Evolutionary conservation across 2,888 invertebrate species (phyloP), one percentile per base, ranked within the genome.

Genomic region (Malthinus flaveolus): DNA sequence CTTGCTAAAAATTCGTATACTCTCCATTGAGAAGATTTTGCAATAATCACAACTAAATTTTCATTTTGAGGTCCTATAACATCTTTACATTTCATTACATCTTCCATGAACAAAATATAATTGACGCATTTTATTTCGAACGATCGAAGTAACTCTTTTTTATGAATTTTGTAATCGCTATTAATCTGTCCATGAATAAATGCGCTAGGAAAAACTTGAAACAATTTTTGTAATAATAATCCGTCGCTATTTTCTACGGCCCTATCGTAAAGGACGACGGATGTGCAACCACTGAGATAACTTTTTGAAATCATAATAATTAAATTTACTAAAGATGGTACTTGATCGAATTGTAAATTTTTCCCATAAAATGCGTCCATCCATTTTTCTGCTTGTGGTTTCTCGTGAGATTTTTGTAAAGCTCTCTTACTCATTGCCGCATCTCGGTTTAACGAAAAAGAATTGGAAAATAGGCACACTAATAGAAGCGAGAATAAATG

Each of bases 21-120:
- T 23, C 86, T 85, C 90, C 90, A 91, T 68, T 89, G 88, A 0
- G 89, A 86, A 1, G 89, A 89, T 66, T 85, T 81, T 0, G 90
- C 84, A 0, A 90, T 80, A 1, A 91, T 74, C 0, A 91, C 79
- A 0, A 91, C 85, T 71, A 85, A 86, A 64, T 83, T 85, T 0
- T 80, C 76, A 1, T 82, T 82, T 71, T 89, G 87, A 50, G 85
- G 82, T 0, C 86, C 86, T 47, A 90, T 76, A 32, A 89, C 79
- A 46, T 81, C 78, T 5, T 82, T 81, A 50, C 85, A 81, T 66
- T 77, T 81, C 72, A 82, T 80, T 0, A 89, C 84, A 69, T 90
- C 86, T 11, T 82, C 80, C n/a, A 89, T 70, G 70, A 90, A 89
- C 1, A 89, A 71, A 42, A 90, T 83, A 64, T 84, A 89, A 71